Evolutionary conservation across 2,888 invertebrate genomes (phyloP), one percentile per base, ranked within the genome.

Genomic region (Tanytarsus gracilentus): DNA sequence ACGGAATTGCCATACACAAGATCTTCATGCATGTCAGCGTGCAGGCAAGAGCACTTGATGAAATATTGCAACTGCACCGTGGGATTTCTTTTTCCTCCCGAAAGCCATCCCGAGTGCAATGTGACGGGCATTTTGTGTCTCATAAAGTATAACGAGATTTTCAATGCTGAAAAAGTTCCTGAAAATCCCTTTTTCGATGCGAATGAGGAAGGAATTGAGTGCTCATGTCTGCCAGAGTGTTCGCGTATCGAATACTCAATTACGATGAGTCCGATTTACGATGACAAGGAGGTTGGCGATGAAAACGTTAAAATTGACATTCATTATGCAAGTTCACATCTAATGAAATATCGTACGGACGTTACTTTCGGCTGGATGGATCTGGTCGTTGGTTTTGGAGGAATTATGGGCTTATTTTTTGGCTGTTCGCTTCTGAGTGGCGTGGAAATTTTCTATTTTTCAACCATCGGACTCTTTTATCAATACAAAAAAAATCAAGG

Each of bases 321-420:
- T 6, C 67, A 68, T 62, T 70, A 66, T 60, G 63, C 63, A 14
- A 62, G 65, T n/a, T 63, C 65, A 16, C 65, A 67, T 16, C 67
- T 67, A 61, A 66, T 67, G 50, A 66, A 68, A 5, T 69, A 69
- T 61, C 65, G 68, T 61, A 68, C 66, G 4, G 69, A 69, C 50
- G 63, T 68, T 36, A 65, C 66, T n/a, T 65, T 66, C 48, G 66
- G 67, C 33, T 65, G 66, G 64, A 63, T 70, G 33, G 69, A 68
- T 61, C 64, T 69, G 8, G 63, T 69, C 21, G 70, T 70, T 18
- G 67, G 68, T 14, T 69, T 71, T 62, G 70, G 69, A 11, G 68
- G 70, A 8, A 67, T 70, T 53, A 68, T 68, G 26, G 69, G 70
- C 18, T 65, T 71, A 36, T 71, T 70, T 62, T 62, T 70, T 48